phyloP scores from a whole-genome alignment of 2,888 invertebrate genomes.

The Keiferia lycopersicella region DNA sequence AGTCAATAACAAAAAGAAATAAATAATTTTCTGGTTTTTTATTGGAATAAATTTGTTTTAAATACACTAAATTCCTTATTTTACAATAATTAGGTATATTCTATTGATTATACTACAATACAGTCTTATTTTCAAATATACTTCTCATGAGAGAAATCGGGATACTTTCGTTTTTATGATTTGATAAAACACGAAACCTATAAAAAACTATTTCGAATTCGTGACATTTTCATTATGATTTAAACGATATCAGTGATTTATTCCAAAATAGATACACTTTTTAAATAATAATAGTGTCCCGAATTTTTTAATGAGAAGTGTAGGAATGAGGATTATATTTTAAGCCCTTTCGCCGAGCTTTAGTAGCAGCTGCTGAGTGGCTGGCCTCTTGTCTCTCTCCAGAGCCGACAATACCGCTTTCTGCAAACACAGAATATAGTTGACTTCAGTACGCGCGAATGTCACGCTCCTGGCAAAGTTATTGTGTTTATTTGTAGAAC shows the following conservation, averaged over 20 bases:
- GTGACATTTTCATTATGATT: too few species aligned
- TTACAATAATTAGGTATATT: constrained; percentile 8
- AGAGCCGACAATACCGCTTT: constrained; percentile 56
- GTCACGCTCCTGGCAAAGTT: background rate
- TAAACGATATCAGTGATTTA: too few species aligned
- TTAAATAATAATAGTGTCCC: too few species aligned
- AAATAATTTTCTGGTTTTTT: background rate
- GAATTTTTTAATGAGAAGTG: too few species aligned
- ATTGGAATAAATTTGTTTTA: background rate
- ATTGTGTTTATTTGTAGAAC: constrained; percentile 16
- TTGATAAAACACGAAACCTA: too few species aligned
- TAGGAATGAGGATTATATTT: constrained; percentile 22
- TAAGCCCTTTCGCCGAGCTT: constrained; percentile 46
- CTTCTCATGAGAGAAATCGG: too few species aligned
- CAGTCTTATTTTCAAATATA: background rate
- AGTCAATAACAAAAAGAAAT: background rate
- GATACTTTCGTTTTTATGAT: too few species aligned
- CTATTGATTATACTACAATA: background rate
- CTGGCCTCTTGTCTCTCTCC: constrained; percentile 49
- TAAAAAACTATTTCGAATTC: too few species aligned
- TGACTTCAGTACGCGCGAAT: constrained; percentile 1
- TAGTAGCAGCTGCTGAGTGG: constrained; percentile 49
- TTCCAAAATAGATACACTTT: too few species aligned
- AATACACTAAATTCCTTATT: background rate
- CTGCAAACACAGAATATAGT: constrained; percentile 52